Base-by-base conservation (phyloP, 2,888 invertebrate species). In the Calephelis perditalis region DNA sequence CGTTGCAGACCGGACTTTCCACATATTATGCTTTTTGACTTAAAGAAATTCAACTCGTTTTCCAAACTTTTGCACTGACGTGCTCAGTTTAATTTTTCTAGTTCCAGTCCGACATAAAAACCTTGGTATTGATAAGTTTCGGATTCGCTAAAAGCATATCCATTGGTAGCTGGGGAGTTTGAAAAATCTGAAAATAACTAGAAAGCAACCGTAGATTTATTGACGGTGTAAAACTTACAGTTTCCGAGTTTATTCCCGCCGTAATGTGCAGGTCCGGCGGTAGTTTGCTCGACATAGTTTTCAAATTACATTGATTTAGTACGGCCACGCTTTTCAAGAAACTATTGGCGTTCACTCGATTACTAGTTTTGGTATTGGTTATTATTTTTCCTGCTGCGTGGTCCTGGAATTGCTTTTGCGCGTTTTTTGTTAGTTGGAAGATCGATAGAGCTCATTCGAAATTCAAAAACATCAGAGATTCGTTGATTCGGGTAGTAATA, bases 161-260 rank as follows among this genome's bases (percentile, higher is more conserved):
- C 52, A 26, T 49, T 11, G 52, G 52, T 52, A 11, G 52, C 52
- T 36, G 11, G 52, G 52, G 52, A 52, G 52, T 52, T 52, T 52
- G 52, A 52, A 52, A 52, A 58, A 58, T 40, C 11, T 40, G 49
- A 52, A 68, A 68, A 71, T 69, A 72, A 76, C 75, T 73, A 73
- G 75, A 72, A 72, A 74, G 72, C 74, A 71, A 72, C 70, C 60
- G 70, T 62, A 75, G 72, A 84, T 83, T 85, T 85, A 85, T 82
- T 74, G 74, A 70, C 68, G 72, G 73, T 76, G 77, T 82, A 81
- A 84, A 84, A 84, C 80, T 82, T 79, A 73, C 74, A 52, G 52
- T 52, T 52, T 35, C 52, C 74, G 77, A 74, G 77, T 79, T 77
- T 74, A 74, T 73, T 77, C 73, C 72, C 72, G 76, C 76, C 75